Evolutionary conservation across 30 jellyfish, hydroid and myxozoan genomes (phyloP).

Genomic region (Pseudorhiza aurosa): DNA sequence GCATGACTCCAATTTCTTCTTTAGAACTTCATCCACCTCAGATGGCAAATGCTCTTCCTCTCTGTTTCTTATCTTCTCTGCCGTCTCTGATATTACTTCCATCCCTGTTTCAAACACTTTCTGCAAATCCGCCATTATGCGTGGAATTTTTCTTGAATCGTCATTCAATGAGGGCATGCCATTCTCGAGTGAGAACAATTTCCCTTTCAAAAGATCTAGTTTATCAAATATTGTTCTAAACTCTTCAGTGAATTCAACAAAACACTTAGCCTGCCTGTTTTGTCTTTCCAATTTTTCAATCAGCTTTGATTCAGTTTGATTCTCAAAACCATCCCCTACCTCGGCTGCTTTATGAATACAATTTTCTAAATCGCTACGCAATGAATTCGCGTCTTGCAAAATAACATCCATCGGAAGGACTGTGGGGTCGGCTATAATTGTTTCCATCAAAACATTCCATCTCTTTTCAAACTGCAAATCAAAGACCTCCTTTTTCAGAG

Average conservation of each 20-base stretch:
- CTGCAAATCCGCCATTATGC: neutral
- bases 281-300: neutral
- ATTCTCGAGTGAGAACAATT: neutral
- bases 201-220: neutral
- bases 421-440: neutral
- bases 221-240: neutral
- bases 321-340: neutral
- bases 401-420: neutral
- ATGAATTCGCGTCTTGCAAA: neutral
- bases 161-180: neutral
- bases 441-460: neutral
- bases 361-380: neutral
- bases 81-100: neutral
- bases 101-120: neutral
- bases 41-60: neutral
- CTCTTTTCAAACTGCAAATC: neutral
- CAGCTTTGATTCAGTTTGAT: neutral
- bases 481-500: neutral
- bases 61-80: neutral
- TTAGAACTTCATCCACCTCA: neutral
- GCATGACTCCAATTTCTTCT: neutral
- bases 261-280: neutral
- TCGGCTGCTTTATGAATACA: neutral
- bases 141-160: neutral
- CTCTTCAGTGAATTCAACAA: neutral